Evolutionary conservation across 2,888 invertebrate genomes (phyloP).

Genomic region (Laspeyria flexula): DNA sequence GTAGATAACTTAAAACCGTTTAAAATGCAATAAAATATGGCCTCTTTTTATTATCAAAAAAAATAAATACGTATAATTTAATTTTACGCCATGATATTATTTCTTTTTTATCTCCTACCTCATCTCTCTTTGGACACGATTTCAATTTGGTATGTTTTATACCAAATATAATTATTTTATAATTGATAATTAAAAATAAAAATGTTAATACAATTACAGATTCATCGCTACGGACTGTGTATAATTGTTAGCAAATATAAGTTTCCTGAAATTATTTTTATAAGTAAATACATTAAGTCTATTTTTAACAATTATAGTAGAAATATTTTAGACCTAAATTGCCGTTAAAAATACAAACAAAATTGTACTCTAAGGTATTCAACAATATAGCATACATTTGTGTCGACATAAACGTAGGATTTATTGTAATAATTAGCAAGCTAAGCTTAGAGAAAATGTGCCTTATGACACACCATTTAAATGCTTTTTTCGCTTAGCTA

Average conservation of each 20-base stretch:
- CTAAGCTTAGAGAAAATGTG: too few relatives aligned
- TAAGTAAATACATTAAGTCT: not conserved
- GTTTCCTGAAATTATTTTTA: conserved; percentile 40
- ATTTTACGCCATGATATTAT: conserved; percentile 56
- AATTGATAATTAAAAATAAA: conserved; percentile 42
- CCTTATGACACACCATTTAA: too few relatives aligned
- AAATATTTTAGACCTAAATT: too few relatives aligned
- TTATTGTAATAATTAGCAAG: too few relatives aligned
- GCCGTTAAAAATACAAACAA: too few relatives aligned
- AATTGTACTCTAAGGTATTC: too few relatives aligned
- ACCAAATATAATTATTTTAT: conserved; percentile 53
- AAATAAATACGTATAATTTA: conserved; percentile 72
- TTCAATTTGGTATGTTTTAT: conserved; percentile 65
- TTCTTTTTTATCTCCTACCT: conserved; percentile 50
- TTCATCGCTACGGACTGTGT: conserved; percentile 51
- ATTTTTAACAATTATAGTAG: too few relatives aligned
- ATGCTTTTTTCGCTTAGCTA: too few relatives aligned
- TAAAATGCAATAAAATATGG: conserved; percentile 70
- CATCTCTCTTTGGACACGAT: conserved; percentile 79
- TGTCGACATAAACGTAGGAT: too few relatives aligned
- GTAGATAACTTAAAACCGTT: conserved; percentile 59
- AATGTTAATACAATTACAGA: conserved; percentile 45
- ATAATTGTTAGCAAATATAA: conserved; percentile 36
- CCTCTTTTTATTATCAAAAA: conserved; percentile 69
- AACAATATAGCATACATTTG: too few relatives aligned